A percentile compares a stretch with the other conserved stretches of the same genome.
Evolutionary conservation across 2,113 vertebrate species (phyloP).

Genomic region (Triplophysa tibetana): DNA sequence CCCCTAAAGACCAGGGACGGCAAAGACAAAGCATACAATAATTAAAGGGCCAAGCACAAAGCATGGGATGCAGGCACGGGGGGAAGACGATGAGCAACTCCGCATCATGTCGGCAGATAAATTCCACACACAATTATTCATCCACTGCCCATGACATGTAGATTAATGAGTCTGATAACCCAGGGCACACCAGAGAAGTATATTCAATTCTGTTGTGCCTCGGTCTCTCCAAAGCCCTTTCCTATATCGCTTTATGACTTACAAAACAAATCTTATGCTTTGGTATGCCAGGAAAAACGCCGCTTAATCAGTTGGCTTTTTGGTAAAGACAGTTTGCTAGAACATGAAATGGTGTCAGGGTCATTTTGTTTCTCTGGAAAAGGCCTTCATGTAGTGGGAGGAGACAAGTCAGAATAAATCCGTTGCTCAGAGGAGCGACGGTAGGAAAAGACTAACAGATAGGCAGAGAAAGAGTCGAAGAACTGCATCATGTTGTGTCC

Average conservation of each 20-base stretch:
- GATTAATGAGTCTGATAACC: conserved; percentile 99
- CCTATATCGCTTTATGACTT: conserved; percentile 56
- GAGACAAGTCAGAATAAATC: background rate
- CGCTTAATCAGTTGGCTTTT: conserved; percentile 73
- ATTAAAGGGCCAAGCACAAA: conserved; percentile 82
- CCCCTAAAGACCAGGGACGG: conserved; percentile 74
- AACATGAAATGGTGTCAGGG: conserved; percentile 41
- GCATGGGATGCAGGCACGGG: conserved; percentile 75
- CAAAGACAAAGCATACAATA: conserved; percentile 94
- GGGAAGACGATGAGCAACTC: conserved; percentile 88
- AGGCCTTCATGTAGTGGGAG: background rate
- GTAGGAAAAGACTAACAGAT: background rate
- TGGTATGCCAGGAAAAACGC: conserved; percentile 64
- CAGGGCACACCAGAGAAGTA: conserved; percentile 88
- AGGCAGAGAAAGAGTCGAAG: conserved; percentile 2
- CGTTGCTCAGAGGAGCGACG: background rate
- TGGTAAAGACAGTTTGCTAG: conserved; percentile 67
- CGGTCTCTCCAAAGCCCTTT: conserved; percentile 69
- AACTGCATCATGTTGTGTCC: conserved; percentile 46
- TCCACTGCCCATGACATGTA: conserved; percentile 96
- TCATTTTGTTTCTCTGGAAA: background rate
- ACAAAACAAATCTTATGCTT: conserved; percentile 57
- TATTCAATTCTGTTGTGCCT: conserved; percentile 83
- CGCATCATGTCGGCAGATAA: conserved; percentile 94
- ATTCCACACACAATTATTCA: conserved; percentile 99